Percentiles rank a stretch among this genome's conserved stretches.
Evolutionary conservation across 2,113 vertebrate genomes (phyloP).

Genomic region (Balaeniceps rex): DNA sequence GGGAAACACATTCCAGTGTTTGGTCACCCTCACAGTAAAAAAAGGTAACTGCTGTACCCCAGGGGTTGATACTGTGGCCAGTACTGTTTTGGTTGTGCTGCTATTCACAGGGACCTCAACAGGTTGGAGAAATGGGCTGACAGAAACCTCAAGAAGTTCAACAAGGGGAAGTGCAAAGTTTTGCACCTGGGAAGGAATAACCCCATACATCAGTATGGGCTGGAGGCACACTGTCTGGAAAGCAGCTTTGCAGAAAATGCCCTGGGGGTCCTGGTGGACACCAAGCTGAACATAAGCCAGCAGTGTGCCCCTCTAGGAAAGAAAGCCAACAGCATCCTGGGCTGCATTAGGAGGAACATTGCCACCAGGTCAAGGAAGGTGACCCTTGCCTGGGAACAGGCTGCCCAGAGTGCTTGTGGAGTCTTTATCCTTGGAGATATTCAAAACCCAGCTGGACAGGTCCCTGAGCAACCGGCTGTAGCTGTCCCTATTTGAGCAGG

Average conservation of each 20-base stretch:
- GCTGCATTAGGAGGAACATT: neutral
- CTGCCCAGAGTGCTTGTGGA: neutral
- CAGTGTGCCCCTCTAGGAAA: neutral
- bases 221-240: neutral
- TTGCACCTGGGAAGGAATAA: neutral
- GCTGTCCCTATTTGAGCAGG: neutral
- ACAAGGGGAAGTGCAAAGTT: neutral
- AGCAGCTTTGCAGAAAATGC: neutral
- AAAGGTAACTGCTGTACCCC: neutral
- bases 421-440: neutral
- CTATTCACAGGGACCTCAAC: neutral
- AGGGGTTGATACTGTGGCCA: neutral
- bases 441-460: neutral
- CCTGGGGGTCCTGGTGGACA: neutral
- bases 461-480: neutral
- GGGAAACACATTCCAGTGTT: fast-evolving
- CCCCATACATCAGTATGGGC: neutral
- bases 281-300: neutral
- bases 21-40: neutral
- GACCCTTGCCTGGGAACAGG: neutral
- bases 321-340: neutral
- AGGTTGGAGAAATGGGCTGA: neutral
- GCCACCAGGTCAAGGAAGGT: neutral
- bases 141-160: neutral
- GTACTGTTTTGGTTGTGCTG: neutral